phyloP scores from a whole-genome alignment of 2,888 invertebrate genomes.

The Crioceris asparagi region DNA sequence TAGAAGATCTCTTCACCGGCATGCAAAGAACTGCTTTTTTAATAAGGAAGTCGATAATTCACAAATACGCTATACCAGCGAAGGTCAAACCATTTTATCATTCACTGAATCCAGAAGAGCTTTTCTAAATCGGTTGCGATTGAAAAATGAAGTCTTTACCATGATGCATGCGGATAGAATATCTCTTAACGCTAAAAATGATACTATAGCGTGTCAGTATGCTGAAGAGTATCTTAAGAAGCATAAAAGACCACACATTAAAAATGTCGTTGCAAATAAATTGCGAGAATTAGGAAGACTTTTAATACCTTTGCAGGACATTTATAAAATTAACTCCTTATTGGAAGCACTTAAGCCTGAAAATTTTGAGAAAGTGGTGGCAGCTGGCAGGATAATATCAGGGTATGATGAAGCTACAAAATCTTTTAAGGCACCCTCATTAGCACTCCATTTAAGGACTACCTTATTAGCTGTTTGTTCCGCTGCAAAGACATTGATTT shows the following conservation, averaged over 20 bases:
- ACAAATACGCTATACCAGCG: too few relatives aligned
- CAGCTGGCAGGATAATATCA: slow-evolving; percentile 13
- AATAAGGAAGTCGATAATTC: too few relatives aligned
- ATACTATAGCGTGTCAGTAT: slow-evolving; percentile 18
- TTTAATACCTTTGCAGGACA: slow-evolving; percentile 10
- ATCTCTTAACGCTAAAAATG: slow-evolving; percentile 15
- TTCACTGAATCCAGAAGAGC: too few relatives aligned
- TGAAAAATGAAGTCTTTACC: slow-evolving; percentile 16
- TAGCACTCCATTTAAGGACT: slow-evolving; percentile 17
- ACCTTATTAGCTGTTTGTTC: slow-evolving; percentile 14
- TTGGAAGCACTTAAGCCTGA: slow-evolving; percentile 15
- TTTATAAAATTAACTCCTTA: slow-evolving; percentile 8
- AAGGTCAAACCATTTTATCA: too few relatives aligned
- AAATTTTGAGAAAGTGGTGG: slow-evolving; percentile 10
- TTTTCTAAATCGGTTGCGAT: slow-evolving; percentile 11
- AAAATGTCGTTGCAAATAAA: slow-evolving; percentile 15
- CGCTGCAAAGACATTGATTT: slow-evolving; percentile 13
- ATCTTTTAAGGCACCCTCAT: slow-evolving; percentile 14
- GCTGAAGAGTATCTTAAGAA: slow-evolving; percentile 15
- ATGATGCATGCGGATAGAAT: slow-evolving; percentile 20
- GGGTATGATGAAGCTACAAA: slow-evolving; percentile 14
- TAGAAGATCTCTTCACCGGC: too few relatives aligned
- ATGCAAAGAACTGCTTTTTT: too few relatives aligned
- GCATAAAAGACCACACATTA: slow-evolving; percentile 19
- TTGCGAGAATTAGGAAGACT: slow-evolving; percentile 19